Evolutionary conservation across 2,888 invertebrate species (phyloP).

Genomic region (Drosophila quinaria): DNA sequence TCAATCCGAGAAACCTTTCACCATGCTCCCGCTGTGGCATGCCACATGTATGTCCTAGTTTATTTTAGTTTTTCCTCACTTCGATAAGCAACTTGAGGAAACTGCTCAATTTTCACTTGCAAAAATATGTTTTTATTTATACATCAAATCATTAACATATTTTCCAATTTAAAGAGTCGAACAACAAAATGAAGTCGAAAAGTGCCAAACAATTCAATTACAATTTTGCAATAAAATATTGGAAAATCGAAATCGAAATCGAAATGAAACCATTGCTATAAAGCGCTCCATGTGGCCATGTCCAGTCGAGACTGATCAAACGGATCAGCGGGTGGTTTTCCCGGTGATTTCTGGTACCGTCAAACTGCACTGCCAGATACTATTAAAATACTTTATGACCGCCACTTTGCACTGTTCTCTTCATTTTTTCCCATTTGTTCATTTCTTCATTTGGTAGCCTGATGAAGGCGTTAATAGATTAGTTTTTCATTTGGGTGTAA

Average conservation of each 20-base stretch:
- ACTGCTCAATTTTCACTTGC: conserved; percentile 40
- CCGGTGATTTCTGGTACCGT: conserved; percentile 25
- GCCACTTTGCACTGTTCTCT: conserved; percentile 52
- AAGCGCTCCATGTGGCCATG: conserved; percentile 71
- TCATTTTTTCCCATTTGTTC: conserved; percentile 12
- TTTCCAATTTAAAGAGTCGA: conserved; percentile 28
- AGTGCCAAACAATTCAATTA: conserved; percentile 78
- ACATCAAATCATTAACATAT: conserved; percentile 70
- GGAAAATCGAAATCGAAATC: conserved; percentile 40
- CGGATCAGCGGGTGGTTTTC: conserved; percentile 71
- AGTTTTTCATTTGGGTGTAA: conserved; percentile 37
- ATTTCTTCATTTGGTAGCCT: conserved; percentile 30
- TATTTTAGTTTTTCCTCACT: conserved; percentile 6
- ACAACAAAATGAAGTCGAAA: conserved; percentile 59
- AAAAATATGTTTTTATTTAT: conserved; percentile 17
- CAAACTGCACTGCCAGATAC: conserved; percentile 54
- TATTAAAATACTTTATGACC: conserved; percentile 68
- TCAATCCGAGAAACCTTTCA: conserved; percentile 45
- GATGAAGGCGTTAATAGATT: conserved; percentile 62
- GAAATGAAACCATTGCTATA: conserved; percentile 47
- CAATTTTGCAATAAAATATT: conserved; percentile 78
- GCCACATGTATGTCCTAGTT: conserved; percentile 42
- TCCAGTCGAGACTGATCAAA: conserved; percentile 68
- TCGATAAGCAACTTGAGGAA: conserved; percentile 24
- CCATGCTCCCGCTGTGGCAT: conserved; percentile 47